phyloP scores from a whole-genome alignment of 2,888 invertebrate species.

The Standfussiana lucernea region DNA sequence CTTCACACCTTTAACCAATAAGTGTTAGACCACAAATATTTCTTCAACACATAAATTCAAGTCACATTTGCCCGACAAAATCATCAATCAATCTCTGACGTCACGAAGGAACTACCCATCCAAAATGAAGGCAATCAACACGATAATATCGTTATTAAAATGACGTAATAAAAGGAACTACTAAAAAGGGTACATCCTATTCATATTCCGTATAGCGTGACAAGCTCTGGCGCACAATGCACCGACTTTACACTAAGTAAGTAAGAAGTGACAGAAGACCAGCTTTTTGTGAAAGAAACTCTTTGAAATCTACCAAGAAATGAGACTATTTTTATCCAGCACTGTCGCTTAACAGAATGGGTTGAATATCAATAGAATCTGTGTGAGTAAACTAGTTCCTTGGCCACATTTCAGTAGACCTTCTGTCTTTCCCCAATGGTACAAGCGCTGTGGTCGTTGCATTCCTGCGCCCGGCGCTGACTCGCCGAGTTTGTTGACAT shows the following conservation, averaged over 20 bases:
- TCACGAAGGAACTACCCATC: conserved; percentile 14
- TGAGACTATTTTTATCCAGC: not conserved
- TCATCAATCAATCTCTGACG: conserved; percentile 23
- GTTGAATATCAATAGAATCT: not conserved
- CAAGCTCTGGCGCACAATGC: conserved; percentile 47
- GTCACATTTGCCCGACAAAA: conserved; percentile 33
- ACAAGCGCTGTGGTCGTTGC: conserved; percentile 60
- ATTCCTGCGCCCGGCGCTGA: conserved; percentile 66
- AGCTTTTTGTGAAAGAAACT: not conserved
- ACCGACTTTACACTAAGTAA: conserved; percentile 21
- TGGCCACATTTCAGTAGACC: not conserved
- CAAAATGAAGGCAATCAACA: conserved; percentile 22
- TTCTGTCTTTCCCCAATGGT: conserved; percentile 42
- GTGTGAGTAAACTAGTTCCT: not conserved
- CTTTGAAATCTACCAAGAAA: not conserved
- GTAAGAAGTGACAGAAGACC: conserved; percentile 33
- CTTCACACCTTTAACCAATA: conserved; percentile 47
- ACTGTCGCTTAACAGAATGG: not conserved
- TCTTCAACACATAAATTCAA: conserved; percentile 17
- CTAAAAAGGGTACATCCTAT: conserved; percentile 63
- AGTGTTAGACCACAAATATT: conserved; percentile 61
- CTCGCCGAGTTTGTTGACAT: conserved; percentile 74
- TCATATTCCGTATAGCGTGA: conserved; percentile 63
- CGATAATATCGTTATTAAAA: conserved; percentile 17
- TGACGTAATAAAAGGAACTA: conserved; percentile 62